Base-by-base conservation (phyloP, 2,797 vertebrate genomes). In the Taenioides sp. region DNA sequence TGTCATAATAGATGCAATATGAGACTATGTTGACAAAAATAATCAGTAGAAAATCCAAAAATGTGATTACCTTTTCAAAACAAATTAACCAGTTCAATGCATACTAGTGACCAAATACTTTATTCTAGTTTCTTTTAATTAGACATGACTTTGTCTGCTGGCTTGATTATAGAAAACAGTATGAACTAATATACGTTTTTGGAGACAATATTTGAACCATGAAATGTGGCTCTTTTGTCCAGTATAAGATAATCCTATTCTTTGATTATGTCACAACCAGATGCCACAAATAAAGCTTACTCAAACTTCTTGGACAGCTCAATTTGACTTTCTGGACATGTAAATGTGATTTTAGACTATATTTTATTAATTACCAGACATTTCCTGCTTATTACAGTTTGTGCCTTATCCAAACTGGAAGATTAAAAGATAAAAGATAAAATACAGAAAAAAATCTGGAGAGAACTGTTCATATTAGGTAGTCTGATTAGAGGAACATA, bases 401-500 rank as follows among this genome's bases (percentile, higher is more conserved):
- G 61, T 43, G 0, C 11, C 17, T 37, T 37, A 7, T 50, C 47
- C 63, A 58, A 28, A 68, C 10, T 25, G 68, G 66, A 62, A 65
- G 71, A 65, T 76, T 81, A 64, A 67, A 81, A 59, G 63, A 71
- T 37, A 37, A 37, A 37, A 37, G 34, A 37, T 37, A 77, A 76
- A 80, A 71, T 67, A 75, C 59, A 70, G 75, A 59, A 60, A 65
- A n/a, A 47, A 69, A 75, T 66, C 70, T 50, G 40, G 66, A 67
- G 40, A 40, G 64, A 74, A 74, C 73, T 81, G 43, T 73, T 77
- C 52, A 58, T 81, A 65, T 75, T 63, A 84, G 43, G 58, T 28
- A 17, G 69, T 65, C 72, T 87, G 85, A 90, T 88, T 87, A 83
- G 65, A 77, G 68, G 60, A 72, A 71, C 62, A 76, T 78, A 69